phyloP scores from a whole-genome alignment of 2,113 vertebrate genomes.

The Rissa tridactyla region DNA sequence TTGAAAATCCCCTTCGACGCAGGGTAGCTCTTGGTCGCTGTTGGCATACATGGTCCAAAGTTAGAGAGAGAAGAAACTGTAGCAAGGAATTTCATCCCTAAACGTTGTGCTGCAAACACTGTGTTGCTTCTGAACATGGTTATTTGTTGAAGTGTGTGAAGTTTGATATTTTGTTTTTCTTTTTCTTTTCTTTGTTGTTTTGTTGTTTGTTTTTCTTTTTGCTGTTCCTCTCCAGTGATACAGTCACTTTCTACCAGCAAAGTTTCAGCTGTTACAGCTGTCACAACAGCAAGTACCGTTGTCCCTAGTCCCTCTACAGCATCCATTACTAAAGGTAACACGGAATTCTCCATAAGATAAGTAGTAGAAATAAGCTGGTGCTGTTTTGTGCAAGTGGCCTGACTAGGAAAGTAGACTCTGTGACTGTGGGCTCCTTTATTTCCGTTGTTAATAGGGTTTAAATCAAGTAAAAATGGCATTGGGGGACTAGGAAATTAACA shows the following conservation, averaged over 20 bases:
- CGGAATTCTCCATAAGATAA: not conserved
- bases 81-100: conserved; percentile 25
- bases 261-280: conserved; percentile 62
- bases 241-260: conserved; percentile 77
- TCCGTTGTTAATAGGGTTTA: not conserved
- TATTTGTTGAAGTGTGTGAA: not conserved
- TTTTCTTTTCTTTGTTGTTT: not conserved
- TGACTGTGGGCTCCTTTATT: not conserved
- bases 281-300: conserved; percentile 46
- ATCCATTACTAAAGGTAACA: conserved; percentile 74
- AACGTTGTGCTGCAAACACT: conserved; percentile 15
- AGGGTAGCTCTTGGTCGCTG: conserved; percentile 36
- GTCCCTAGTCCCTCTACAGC: conserved; percentile 48
- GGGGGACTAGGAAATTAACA: not conserved
- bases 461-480: not conserved
- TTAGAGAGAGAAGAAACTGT: conserved; percentile 32
- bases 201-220: not conserved
- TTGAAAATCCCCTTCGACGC: conserved; percentile 44
- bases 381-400: not conserved
- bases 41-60: not conserved
- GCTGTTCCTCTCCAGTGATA: conserved; percentile 64
- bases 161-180: not conserved
- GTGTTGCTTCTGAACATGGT: conserved; percentile 15
- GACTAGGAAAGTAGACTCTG: not conserved
- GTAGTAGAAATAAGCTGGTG: not conserved